Conservation (phyloP, 2,113 vertebrate genomes). For the Tinamus guttatus region DNA sequence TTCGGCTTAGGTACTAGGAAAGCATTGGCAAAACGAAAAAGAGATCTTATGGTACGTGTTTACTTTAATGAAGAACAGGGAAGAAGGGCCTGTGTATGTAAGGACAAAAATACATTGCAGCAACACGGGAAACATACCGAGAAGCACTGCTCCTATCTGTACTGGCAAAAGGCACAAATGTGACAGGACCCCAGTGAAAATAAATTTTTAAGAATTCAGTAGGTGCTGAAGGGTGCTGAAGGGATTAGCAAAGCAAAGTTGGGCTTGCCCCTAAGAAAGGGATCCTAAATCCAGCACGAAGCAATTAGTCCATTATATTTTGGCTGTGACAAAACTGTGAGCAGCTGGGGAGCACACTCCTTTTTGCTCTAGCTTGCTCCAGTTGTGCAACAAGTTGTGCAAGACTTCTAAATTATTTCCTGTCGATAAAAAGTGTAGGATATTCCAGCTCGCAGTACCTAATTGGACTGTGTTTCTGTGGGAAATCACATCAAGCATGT, state of each 20-base stretch:
- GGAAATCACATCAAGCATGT: not conserved
- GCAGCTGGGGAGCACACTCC: not conserved
- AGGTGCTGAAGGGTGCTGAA: conserved; percentile 1
- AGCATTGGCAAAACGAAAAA: not conserved
- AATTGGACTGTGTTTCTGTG: not conserved
- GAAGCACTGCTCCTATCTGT: not conserved
- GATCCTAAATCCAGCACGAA: not conserved
- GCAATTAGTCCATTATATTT: not conserved
- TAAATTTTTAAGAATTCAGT: conserved; percentile 12
- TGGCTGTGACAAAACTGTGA: not conserved
- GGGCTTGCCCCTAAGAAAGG: conserved; percentile 7
- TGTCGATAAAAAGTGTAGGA: not conserved
- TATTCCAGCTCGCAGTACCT: not conserved
- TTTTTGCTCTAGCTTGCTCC: not conserved
- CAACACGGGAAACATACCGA: conserved; percentile 10
- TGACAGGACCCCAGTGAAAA: conserved; percentile 19
- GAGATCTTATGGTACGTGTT: not conserved
- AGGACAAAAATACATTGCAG: conserved; percentile 8
- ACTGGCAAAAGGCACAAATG: not conserved
- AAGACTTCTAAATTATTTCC: not conserved
- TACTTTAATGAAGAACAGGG: not conserved
- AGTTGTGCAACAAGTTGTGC: not conserved
- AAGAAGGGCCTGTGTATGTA: not conserved
- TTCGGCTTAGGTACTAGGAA: not conserved
- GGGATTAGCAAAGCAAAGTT: not conserved